Percentiles rank a stretch among this genome's conserved stretches.
Evolutionary conservation across 2,888 invertebrate species (phyloP).

Genomic region (Ametastegia equiseti): DNA sequence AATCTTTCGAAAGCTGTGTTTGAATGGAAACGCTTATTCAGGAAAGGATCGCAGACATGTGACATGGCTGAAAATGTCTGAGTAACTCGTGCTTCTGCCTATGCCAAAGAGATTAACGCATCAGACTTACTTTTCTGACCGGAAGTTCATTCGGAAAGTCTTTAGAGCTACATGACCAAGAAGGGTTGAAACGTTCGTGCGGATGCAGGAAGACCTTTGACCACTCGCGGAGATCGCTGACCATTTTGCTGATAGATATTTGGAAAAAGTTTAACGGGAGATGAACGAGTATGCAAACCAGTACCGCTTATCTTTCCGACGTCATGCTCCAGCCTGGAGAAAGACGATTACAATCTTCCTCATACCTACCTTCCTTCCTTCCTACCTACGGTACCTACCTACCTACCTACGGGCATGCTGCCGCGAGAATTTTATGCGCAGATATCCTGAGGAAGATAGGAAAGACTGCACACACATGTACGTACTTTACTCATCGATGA

Average conservation of each 20-base stretch:
- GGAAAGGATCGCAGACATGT: not conserved
- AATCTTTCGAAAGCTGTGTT: constrained; percentile 5
- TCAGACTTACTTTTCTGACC: not conserved
- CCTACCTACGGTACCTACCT: too few relatives aligned
- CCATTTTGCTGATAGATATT: constrained; percentile 1
- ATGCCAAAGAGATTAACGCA: not conserved
- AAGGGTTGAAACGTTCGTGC: not conserved
- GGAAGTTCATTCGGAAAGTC: not conserved
- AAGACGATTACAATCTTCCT: not conserved
- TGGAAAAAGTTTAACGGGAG: not conserved
- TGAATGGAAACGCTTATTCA: constrained; percentile 7
- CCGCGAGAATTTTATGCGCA: not conserved
- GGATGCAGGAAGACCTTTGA: constrained; percentile 20
- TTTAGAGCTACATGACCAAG: not conserved
- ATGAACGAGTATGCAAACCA: constrained; percentile 23
- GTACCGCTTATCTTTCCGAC: constrained; percentile 1
- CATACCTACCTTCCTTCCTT: not conserved
- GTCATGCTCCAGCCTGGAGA: constrained; percentile 1
- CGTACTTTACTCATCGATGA: not conserved
- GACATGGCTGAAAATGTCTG: not conserved
- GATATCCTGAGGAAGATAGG: not conserved
- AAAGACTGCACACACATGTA: not conserved
- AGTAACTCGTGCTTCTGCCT: not conserved
- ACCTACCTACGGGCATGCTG: too few relatives aligned
- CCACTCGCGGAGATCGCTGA: not conserved